A percentile compares a stretch with the other conserved stretches of the same genome.
These are phyloP conservation scores for Sweltsa coloradensis DNA, from an alignment of 1,140 invertebrate species.

Conservation along the genomic window DNA sequence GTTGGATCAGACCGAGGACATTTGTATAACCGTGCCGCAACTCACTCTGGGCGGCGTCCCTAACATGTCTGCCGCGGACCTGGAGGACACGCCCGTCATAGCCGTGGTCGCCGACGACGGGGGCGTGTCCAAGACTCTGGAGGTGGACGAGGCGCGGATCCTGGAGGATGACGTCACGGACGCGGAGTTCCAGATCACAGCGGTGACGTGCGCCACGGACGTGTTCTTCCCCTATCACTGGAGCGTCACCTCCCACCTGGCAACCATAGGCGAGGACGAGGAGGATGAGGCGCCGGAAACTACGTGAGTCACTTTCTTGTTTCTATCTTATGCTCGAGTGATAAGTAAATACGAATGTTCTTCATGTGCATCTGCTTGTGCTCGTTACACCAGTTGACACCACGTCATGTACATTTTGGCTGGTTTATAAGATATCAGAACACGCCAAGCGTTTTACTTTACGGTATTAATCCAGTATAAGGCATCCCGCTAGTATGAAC, in stretches of 20 bases:
- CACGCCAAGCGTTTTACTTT: too few species aligned
- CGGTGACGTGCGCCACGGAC: slow-evolving; percentile 2
- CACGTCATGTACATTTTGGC: too few species aligned
- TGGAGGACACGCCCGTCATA: slow-evolving; percentile 22
- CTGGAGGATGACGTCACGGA: slow-evolving; percentile 9
- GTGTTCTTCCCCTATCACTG: slow-evolving; percentile 13
- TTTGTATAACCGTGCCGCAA: slow-evolving; percentile 13
- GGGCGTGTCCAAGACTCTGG: too few species aligned
- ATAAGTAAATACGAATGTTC: too few species aligned
- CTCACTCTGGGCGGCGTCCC: slow-evolving; percentile 9
- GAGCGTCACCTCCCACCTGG: slow-evolving; percentile 29
- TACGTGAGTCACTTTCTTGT: too few species aligned
- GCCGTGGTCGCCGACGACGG: slow-evolving; percentile 28
- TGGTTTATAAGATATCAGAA: too few species aligned
- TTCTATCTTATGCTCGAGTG: too few species aligned
- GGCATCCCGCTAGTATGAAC: too few species aligned
- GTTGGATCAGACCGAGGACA: slow-evolving; percentile 10
- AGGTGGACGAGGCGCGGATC: neutral
- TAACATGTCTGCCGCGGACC: slow-evolving; percentile 8
- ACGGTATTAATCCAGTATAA: too few species aligned
- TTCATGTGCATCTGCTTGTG: too few species aligned
- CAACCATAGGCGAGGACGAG: slow-evolving; percentile 52
- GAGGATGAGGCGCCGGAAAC: slow-evolving; percentile 37
- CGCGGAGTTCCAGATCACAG: neutral
- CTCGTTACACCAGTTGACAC: too few species aligned